Conservation (phyloP, 2,113 vertebrate genomes). For the Hyperoodon ampullatus region DNA sequence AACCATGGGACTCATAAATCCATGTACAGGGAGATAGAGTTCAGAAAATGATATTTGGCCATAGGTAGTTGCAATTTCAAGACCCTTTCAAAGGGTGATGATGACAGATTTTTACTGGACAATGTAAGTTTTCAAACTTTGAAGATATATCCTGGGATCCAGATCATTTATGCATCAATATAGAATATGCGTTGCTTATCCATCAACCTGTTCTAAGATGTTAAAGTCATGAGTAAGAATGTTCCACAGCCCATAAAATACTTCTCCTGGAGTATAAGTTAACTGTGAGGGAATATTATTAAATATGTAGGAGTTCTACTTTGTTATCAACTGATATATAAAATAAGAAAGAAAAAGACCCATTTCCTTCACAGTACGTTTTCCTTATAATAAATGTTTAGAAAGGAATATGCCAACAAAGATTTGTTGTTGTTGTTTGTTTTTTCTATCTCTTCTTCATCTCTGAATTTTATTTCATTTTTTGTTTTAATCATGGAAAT, state of each 20-base stretch:
- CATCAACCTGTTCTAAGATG: slow-evolving; percentile 44
- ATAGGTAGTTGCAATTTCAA: slow-evolving; percentile 52
- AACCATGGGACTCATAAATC: slow-evolving; percentile 64
- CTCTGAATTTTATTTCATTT: slow-evolving; percentile 21
- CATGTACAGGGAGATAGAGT: slow-evolving; percentile 51
- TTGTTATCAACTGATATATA: slow-evolving; percentile 31
- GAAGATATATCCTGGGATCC: slow-evolving; percentile 62
- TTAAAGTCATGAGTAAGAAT: slow-evolving; percentile 58
- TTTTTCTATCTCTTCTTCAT: not conserved
- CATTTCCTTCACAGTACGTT: slow-evolving; percentile 37
- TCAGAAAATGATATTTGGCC: slow-evolving; percentile 54
- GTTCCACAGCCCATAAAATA: slow-evolving; percentile 51
- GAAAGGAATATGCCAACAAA: not conserved
- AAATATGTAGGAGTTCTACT: slow-evolving; percentile 38
- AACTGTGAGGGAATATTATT: slow-evolving; percentile 47
- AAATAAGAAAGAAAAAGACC: slow-evolving; percentile 31
- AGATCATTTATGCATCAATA: slow-evolving; percentile 72
- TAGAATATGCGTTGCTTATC: slow-evolving; percentile 55
- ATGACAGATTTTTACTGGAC: slow-evolving; percentile 50
- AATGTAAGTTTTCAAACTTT: slow-evolving; percentile 49
- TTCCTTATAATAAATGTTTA: slow-evolving; percentile 41
- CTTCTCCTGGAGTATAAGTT: slow-evolving; percentile 42
- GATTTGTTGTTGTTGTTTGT: not conserved
- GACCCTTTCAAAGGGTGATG: slow-evolving; percentile 60
- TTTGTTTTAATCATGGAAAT: not conserved